These are phyloP conservation scores for Camponotus vicinus DNA, from an alignment of 1,140 invertebrate species.

Conservation along the genomic window DNA sequence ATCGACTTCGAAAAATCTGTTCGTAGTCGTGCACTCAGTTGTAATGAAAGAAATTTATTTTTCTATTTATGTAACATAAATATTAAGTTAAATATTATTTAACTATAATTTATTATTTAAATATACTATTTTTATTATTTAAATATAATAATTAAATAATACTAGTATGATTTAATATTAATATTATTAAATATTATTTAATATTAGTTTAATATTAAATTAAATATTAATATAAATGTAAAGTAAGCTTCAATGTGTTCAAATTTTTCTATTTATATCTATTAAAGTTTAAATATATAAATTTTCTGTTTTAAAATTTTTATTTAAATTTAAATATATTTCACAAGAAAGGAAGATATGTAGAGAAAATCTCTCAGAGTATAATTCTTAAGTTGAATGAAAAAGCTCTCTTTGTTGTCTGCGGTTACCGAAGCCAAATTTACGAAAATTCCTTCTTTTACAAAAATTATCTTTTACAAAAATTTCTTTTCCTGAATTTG, in stretches of 20 bases:
- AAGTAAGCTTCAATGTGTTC: background rate
- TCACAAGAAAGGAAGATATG: background rate
- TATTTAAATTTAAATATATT: background rate
- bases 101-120: too few relatives aligned
- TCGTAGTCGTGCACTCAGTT: background rate
- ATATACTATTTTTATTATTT: too few relatives aligned
- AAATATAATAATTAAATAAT: too few relatives aligned
- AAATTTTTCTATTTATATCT: background rate
- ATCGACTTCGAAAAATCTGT: background rate
- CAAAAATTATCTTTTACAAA: background rate
- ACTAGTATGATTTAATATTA: too few relatives aligned
- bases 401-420: background rate
- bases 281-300: too few relatives aligned
- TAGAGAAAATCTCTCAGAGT: background rate
- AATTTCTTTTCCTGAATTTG: background rate
- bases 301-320: too few relatives aligned
- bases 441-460: background rate
- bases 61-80: background rate
- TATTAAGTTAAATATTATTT: too few relatives aligned
- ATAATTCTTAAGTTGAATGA: background rate
- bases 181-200: too few relatives aligned
- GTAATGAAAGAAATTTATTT: background rate
- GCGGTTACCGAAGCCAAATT: background rate
- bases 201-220: too few relatives aligned
- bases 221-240: background rate